Conservation (phyloP, 2,113 vertebrate species). For the Crocuta crocuta region DNA sequence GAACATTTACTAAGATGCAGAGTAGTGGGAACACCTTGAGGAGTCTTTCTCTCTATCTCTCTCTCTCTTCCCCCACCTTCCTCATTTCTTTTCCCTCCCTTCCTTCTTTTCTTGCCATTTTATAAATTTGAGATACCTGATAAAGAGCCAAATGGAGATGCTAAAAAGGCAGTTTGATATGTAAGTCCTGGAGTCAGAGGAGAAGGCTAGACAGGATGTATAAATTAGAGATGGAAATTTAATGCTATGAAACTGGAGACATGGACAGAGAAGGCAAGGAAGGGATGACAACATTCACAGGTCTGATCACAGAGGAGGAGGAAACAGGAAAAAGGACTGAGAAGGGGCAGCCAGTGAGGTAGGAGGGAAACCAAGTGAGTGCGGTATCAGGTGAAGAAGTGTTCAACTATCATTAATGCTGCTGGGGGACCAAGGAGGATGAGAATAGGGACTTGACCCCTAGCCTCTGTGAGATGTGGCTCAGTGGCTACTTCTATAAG, state of each 20-base stretch:
- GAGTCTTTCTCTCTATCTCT: background rate
- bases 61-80: too few relatives aligned
- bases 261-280: background rate
- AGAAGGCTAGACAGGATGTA: background rate
- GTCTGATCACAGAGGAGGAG: background rate
- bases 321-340: background rate
- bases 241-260: background rate
- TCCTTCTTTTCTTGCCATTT: background rate
- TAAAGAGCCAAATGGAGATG: background rate
- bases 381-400: background rate
- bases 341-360: background rate
- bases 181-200: background rate
- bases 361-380: background rate
- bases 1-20: background rate
- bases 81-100: background rate
- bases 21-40: background rate
- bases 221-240: background rate
- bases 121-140: background rate
- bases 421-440: background rate
- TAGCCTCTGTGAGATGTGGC: background rate
- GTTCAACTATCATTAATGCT: background rate
- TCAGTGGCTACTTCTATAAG: background rate
- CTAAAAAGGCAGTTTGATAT: background rate
- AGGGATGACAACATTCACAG: background rate
- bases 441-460: background rate